A percentile compares a stretch with the other conserved stretches of the same genome.
These are phyloP conservation scores for Eulithis prunata DNA, from an alignment of 2,888 invertebrate genomes.

Conservation along the genomic window DNA sequence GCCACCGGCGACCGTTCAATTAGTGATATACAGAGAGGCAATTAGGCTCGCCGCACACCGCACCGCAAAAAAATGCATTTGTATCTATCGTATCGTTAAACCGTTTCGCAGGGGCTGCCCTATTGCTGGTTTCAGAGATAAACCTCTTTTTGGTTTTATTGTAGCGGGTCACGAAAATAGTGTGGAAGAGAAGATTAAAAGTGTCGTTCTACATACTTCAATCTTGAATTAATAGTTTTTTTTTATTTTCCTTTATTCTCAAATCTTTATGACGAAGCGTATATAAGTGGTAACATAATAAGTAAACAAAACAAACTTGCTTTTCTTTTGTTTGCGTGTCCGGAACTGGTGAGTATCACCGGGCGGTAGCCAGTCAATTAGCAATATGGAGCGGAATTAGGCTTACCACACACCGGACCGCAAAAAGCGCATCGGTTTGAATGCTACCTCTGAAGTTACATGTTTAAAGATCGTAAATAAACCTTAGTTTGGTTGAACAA, in stretches of 20 bases:
- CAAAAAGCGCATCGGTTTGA: slow-evolving; percentile 51
- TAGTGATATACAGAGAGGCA: slow-evolving; percentile 67
- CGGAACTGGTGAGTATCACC: background rate
- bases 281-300: too few species aligned
- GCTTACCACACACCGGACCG: slow-evolving; percentile 59
- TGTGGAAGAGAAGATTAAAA: too few species aligned
- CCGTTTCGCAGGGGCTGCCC: background rate
- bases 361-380: slow-evolving; percentile 73
- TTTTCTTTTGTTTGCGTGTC: slow-evolving; percentile 4
- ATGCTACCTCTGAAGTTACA: background rate
- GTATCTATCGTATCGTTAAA: slow-evolving; percentile 5
- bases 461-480: too few species aligned
- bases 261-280: too few species aligned
- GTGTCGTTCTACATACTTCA: too few species aligned
- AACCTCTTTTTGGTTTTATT: background rate
- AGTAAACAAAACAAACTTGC: background rate
- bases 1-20: slow-evolving; percentile 67
- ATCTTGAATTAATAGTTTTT: too few species aligned
- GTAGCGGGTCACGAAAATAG: background rate
- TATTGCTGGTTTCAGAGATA: background rate
- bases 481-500: too few species aligned
- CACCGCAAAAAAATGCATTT: slow-evolving; percentile 57
- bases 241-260: too few species aligned
- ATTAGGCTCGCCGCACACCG: slow-evolving; percentile 67
- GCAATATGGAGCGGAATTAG: slow-evolving; percentile 69